Evolutionary conservation across 2,888 invertebrate genomes (phyloP).

Genomic region (Yponomeuta evonymella): DNA sequence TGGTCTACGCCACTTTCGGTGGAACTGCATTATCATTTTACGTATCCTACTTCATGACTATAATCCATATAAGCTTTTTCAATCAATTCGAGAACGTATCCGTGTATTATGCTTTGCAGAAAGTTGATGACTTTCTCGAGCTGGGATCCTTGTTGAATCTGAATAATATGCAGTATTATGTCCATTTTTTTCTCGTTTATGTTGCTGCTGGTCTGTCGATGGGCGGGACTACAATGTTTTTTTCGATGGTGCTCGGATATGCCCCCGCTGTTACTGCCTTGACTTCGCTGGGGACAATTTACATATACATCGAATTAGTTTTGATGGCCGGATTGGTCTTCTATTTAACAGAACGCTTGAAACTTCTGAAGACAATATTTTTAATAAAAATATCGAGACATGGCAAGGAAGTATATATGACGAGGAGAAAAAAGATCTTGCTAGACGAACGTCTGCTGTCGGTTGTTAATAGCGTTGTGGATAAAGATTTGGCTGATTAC

Average conservation of each 20-base stretch:
- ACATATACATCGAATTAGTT: not conserved
- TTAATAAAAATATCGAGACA: not conserved
- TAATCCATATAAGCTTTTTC: not conserved
- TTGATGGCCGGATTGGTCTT: not conserved
- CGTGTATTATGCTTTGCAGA: not conserved
- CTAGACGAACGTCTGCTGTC: not conserved
- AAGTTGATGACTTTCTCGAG: not conserved
- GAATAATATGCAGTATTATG: not conserved
- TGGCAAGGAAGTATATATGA: not conserved
- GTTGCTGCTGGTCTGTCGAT: not conserved
- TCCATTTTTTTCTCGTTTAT: not conserved
- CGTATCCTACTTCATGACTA: not conserved
- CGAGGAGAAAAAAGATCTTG: not conserved
- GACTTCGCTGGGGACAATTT: not conserved
- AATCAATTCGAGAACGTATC: not conserved
- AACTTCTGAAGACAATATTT: not conserved
- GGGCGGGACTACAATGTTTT: not conserved
- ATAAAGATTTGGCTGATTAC: not conserved
- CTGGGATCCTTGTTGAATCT: not conserved
- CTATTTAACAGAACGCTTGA: not conserved
- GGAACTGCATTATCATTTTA: not conserved
- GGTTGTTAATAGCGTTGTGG: not conserved
- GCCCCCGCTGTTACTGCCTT: not conserved
- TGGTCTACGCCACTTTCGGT: not conserved
- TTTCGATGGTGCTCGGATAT: not conserved